Conservation (phyloP, 2,113 vertebrate species). For the Lophochroa leadbeateri region DNA sequence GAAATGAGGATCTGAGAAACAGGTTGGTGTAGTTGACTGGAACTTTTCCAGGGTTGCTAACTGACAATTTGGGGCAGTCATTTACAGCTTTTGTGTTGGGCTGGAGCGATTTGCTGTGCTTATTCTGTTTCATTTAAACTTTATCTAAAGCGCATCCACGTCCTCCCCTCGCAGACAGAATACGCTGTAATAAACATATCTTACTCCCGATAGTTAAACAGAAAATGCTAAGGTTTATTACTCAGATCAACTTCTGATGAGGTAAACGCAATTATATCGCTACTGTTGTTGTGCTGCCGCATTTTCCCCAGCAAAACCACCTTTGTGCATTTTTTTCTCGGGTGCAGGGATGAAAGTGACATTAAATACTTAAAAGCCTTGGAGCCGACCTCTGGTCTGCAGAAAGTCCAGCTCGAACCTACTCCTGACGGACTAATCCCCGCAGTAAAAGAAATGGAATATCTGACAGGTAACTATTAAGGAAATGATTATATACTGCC, state of each 20-base stretch:
- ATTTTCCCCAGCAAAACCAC: neutral
- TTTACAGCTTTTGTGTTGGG: slow-evolving; percentile 16
- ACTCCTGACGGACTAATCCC: slow-evolving; percentile 50
- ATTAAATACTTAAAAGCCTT: slow-evolving; percentile 23
- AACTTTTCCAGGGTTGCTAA: no score
- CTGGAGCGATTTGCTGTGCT: slow-evolving; percentile 7
- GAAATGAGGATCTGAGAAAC: no score
- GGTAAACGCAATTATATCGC: slow-evolving; percentile 5
- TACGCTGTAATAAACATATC: slow-evolving; percentile 72
- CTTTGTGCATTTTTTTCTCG: slow-evolving; percentile 24
- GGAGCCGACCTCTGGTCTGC: neutral
- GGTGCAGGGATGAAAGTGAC: slow-evolving; percentile 12
- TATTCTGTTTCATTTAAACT: slow-evolving; percentile 54
- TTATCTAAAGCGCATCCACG: neutral
- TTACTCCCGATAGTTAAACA: slow-evolving; percentile 68
- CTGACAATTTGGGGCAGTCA: no score
- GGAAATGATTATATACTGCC: slow-evolving; percentile 30
- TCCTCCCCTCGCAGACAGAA: slow-evolving; percentile 16
- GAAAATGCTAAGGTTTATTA: slow-evolving; percentile 62
- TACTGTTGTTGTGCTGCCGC: neutral
- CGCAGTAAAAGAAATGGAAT: slow-evolving; percentile 34
- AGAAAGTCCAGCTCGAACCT: slow-evolving; percentile 40
- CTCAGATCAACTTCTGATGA: slow-evolving; percentile 60
- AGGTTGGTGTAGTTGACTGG: no score
- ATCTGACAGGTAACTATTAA: slow-evolving; percentile 66